Conservation (phyloP, 2,888 invertebrate species). For the Plemyria rubiginata region DNA sequence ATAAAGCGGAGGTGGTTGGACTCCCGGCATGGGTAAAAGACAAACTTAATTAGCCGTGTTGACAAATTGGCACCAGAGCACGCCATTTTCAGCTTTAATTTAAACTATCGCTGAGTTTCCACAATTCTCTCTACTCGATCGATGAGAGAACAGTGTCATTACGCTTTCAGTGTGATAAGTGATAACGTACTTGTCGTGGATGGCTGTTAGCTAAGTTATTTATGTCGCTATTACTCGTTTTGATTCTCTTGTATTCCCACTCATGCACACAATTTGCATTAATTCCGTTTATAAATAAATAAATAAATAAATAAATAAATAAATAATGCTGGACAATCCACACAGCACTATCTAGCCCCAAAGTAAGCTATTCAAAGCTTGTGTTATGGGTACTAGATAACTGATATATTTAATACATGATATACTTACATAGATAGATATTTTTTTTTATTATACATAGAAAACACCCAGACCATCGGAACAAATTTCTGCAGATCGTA, state of each 20-base stretch:
- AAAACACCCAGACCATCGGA: too few species aligned
- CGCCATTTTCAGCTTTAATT: constrained; percentile 40
- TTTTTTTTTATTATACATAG: too few species aligned
- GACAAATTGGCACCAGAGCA: constrained; percentile 39
- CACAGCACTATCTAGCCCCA: too few species aligned
- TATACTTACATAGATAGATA: too few species aligned
- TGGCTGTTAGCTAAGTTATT: background rate
- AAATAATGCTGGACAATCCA: too few species aligned
- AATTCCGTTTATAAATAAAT: constrained; percentile 30
- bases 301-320: too few species aligned
- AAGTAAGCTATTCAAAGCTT: too few species aligned
- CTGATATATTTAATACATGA: too few species aligned
- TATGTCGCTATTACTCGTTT: constrained; percentile 7
- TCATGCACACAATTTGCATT: constrained; percentile 22
- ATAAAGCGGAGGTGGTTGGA: constrained; percentile 28
- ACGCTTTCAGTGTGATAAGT: constrained; percentile 17
- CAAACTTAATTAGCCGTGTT: constrained; percentile 46
- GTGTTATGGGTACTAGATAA: too few species aligned
- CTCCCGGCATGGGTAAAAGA: constrained; percentile 38
- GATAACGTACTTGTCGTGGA: background rate
- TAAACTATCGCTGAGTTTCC: constrained; percentile 30
- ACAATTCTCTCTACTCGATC: constrained; percentile 17
- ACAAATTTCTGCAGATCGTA: too few species aligned
- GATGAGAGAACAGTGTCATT: constrained; percentile 27
- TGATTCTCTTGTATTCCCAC: background rate